These are phyloP conservation scores for Struthidea cinerea DNA, from an alignment of 2,113 vertebrate species.

Conservation along the genomic window DNA sequence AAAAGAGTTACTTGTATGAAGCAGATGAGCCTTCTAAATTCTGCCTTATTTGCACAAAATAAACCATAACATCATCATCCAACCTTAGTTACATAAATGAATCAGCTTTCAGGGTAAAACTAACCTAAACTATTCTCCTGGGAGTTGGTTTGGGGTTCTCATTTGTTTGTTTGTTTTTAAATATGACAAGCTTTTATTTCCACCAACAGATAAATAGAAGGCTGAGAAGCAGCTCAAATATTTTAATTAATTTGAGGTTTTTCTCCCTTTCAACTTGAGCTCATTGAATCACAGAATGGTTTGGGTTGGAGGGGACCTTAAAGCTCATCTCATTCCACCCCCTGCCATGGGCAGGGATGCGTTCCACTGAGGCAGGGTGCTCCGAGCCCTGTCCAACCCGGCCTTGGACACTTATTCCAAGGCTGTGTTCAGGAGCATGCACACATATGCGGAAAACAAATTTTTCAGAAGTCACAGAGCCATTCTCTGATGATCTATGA, in stretches of 20 bases:
- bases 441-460: fast-evolving
- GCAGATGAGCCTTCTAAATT: neutral
- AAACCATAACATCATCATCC: neutral
- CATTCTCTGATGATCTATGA: neutral
- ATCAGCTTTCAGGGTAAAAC: neutral
- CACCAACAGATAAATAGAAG: neutral
- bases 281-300: neutral
- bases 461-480: neutral
- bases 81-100: neutral
- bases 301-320: neutral
- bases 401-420: neutral
- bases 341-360: neutral
- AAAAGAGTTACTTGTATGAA: neutral
- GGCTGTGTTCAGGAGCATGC: neutral
- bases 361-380: neutral
- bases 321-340: neutral
- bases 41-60: neutral
- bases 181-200: neutral
- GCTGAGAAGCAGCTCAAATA: neutral
- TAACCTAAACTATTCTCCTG: neutral
- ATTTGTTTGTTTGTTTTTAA: neutral
- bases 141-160: neutral
- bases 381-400: neutral
- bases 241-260: neutral
- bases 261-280: neutral